A percentile compares a stretch with the other conserved stretches of the same genome.
Evolutionary conservation across 2,113 vertebrate species (phyloP).

Genomic region (Pampusana beccarii): DNA sequence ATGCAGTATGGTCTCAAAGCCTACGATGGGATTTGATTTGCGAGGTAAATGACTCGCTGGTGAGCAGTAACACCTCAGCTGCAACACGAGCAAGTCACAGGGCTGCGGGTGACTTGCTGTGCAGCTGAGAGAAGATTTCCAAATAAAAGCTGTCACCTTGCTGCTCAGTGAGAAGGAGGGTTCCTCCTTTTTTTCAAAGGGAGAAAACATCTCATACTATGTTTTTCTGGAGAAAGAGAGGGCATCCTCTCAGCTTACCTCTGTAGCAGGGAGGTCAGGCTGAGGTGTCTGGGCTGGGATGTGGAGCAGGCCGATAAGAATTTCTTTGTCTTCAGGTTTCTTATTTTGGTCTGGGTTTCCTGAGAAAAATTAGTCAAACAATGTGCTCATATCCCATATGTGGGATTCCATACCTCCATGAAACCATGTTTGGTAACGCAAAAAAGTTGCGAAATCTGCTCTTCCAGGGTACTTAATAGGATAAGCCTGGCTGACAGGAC

Average conservation of each 20-base stretch:
- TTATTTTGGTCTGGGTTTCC: background rate
- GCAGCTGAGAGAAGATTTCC: background rate
- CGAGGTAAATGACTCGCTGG: background rate
- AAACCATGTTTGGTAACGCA: background rate
- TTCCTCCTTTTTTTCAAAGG: background rate
- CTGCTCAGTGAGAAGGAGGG: background rate
- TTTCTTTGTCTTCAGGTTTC: background rate
- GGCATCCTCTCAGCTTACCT: background rate
- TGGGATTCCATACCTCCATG: background rate
- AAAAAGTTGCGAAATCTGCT: background rate
- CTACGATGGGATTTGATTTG: background rate
- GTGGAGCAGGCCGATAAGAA: background rate
- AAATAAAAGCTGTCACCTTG: background rate
- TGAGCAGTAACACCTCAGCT: background rate
- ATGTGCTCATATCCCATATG: rapidly evolving
- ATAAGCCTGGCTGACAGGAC: background rate
- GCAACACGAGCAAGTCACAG: background rate
- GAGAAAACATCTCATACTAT: background rate
- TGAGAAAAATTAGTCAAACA: background rate
- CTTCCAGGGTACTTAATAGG: background rate
- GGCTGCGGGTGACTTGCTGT: background rate
- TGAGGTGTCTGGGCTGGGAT: background rate
- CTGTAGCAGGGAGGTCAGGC: background rate
- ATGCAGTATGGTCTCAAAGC: background rate
- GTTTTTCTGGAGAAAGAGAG: background rate